A percentile compares a stretch with the other conserved stretches of the same genome.
phyloP scores from a whole-genome alignment of 1,140 invertebrate species.

The Gryon sp. region DNA sequence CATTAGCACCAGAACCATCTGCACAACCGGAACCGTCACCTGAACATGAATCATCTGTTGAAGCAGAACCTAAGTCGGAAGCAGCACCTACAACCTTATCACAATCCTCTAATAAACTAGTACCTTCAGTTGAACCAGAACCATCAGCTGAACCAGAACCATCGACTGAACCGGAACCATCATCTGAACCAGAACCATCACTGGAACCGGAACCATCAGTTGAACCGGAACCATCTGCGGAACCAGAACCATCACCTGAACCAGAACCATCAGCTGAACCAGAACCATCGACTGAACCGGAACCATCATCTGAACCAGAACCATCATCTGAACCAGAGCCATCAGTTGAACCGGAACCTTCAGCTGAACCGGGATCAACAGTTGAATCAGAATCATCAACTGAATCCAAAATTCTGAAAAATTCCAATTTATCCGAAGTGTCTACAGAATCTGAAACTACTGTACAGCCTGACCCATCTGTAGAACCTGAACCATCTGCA shows the following conservation, averaged over 20 bases:
- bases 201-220: slow-evolving; percentile 59
- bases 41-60: slow-evolving; percentile 31
- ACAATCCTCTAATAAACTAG: slow-evolving; percentile 65
- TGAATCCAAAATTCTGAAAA: no score
- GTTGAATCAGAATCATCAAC: slow-evolving; percentile 65
- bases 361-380: slow-evolving; percentile 60
- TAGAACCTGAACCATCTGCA: slow-evolving; percentile 62
- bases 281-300: slow-evolving; percentile 48
- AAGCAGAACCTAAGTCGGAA: slow-evolving; percentile 61
- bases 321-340: slow-evolving; percentile 63
- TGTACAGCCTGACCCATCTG: slow-evolving; percentile 54
- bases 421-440: no score
- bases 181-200: slow-evolving; percentile 40
- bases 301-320: slow-evolving; percentile 52
- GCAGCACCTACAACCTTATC: slow-evolving; percentile 55
- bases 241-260: slow-evolving; percentile 35
- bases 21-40: slow-evolving; percentile 57
- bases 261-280: slow-evolving; percentile 53
- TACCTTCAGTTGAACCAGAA: slow-evolving; percentile 62
- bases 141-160: slow-evolving; percentile 54
- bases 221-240: slow-evolving; percentile 59
- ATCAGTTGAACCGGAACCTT: slow-evolving; percentile 61
- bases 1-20: slow-evolving; percentile 60
- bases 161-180: slow-evolving; percentile 61
- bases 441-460: slow-evolving; percentile 43